Evolutionary conservation across 2,797 vertebrate genomes (phyloP).

Genomic region (Acrossocheilus fasciatus): DNA sequence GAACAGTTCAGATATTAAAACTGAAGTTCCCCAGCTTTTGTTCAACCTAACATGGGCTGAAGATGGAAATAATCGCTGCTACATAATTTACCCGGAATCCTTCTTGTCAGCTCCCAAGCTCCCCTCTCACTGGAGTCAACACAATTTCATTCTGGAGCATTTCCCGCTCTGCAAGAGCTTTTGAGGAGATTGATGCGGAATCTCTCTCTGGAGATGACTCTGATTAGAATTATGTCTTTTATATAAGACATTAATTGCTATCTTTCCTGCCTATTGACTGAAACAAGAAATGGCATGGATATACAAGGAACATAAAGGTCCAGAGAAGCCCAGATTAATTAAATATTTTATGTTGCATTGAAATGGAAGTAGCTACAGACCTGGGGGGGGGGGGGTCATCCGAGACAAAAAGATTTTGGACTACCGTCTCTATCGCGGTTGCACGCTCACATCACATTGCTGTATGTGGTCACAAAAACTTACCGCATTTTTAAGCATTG

Average conservation of each 20-base stretch:
- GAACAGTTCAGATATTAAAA: constrained; percentile 36
- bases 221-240: constrained; percentile 64
- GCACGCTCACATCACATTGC: neutral
- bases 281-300: constrained; percentile 45
- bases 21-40: constrained; percentile 26
- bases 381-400: neutral
- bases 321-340: neutral
- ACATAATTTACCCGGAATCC: constrained; percentile 49
- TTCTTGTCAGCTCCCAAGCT: constrained; percentile 2
- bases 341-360: neutral
- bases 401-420: neutral
- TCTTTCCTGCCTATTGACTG: constrained; percentile 64
- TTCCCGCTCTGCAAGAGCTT: constrained; percentile 45
- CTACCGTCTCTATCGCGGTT: neutral
- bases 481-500: no score
- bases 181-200: constrained; percentile 67
- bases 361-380: neutral
- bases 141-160: constrained; percentile 59
- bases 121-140: constrained; percentile 52
- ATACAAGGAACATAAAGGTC: neutral
- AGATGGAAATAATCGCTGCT: constrained; percentile 32
- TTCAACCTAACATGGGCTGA: constrained; percentile 20
- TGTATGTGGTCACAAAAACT: no score
- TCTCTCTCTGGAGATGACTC: constrained; percentile 59
- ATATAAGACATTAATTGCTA: constrained; percentile 63